Evolutionary conservation across 2,113 vertebrate genomes (phyloP).

Genomic region (Paramormyrops kingsleyae): DNA sequence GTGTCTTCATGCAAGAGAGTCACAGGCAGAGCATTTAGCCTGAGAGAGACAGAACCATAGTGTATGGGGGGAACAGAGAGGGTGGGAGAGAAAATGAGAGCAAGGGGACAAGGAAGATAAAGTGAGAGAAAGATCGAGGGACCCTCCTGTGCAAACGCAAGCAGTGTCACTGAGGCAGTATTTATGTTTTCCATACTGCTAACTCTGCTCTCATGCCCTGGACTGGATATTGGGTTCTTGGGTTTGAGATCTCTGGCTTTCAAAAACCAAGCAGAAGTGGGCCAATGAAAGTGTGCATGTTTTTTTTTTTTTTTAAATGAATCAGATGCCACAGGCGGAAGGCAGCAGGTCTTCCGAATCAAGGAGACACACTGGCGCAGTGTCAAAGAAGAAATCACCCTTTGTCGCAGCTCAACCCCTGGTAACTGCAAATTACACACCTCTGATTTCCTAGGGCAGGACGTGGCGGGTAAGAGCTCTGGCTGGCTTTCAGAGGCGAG

Average conservation of each 20-base stretch:
- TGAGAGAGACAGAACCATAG: not conserved
- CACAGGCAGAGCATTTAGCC: not conserved
- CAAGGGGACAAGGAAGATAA: slow-evolving; percentile 71
- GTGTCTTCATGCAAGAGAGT: not conserved
- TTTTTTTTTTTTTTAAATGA: not conserved
- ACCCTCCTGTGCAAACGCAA: not conserved
- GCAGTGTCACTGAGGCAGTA: not conserved
- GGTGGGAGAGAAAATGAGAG: not conserved
- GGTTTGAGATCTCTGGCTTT: not conserved
- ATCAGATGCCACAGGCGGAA: not conserved
- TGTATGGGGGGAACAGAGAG: not conserved
- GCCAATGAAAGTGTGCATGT: not conserved
- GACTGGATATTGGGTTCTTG: not conserved
- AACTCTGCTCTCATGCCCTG: not conserved
- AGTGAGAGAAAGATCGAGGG: slow-evolving; percentile 99
- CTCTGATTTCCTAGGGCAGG: not conserved
- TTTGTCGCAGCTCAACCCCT: not conserved
- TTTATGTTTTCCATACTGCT: not conserved
- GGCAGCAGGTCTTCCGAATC: not conserved
- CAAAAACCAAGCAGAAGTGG: not conserved
- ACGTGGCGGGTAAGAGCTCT: not conserved
- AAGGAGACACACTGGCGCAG: not conserved
- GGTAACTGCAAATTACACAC: not conserved
- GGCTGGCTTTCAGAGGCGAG: not conserved
- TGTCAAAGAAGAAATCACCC: not conserved